Evolutionary conservation across 2,113 vertebrate genomes (phyloP).

Genomic region (Vidua macroura): DNA sequence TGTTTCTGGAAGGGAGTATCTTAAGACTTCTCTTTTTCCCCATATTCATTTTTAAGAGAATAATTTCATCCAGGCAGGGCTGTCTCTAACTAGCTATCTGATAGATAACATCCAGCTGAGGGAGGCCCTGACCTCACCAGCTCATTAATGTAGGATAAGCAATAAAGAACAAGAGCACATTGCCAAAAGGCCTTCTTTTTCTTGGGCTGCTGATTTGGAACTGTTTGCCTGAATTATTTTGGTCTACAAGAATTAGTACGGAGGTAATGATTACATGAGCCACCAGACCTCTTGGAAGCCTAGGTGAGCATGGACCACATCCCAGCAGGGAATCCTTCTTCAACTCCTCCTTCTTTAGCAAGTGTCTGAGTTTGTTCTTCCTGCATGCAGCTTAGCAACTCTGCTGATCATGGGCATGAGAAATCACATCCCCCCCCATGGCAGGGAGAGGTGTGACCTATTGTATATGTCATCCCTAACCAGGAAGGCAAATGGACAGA

Average conservation of each 20-base stretch:
- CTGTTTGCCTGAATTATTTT: neutral
- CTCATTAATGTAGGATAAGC: neutral
- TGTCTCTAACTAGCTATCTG: neutral
- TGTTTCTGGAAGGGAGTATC: neutral
- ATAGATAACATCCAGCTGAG: neutral
- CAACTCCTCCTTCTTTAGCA: neutral
- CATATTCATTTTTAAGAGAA: neutral
- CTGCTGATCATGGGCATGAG: neutral
- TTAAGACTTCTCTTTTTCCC: neutral
- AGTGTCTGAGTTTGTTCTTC: neutral
- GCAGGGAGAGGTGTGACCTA: neutral
- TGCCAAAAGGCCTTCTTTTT: neutral
- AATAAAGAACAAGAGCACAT: neutral
- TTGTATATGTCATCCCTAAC: neutral
- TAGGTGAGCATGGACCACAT: neutral
- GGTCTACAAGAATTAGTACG: neutral
- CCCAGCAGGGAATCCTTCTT: neutral
- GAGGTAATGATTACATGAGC: neutral
- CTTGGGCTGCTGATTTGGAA: neutral
- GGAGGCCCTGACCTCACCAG: neutral
- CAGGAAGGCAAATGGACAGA: neutral
- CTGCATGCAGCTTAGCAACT: neutral
- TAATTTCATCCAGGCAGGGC: neutral
- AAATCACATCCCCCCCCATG: rapidly evolving
- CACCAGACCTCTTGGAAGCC: neutral